Evolutionary conservation across 2,888 invertebrate species (phyloP), one percentile per base, ranked within the genome.

Genomic region (Polyommatus icarus): DNA sequence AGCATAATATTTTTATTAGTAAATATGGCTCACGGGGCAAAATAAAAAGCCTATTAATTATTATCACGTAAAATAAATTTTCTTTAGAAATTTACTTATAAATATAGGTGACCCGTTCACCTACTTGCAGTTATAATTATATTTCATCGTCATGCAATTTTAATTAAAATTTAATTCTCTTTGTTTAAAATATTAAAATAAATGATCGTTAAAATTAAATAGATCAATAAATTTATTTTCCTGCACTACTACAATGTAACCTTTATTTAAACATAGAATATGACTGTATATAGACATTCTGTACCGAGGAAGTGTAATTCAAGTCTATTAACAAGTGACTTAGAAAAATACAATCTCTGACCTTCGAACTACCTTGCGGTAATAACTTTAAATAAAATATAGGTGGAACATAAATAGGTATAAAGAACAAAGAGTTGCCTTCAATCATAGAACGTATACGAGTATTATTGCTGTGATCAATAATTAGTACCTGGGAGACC

Each of bases 321-420:
- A 72, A 72, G 67, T 67, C 67, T 67, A 67, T 67, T 67, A 24
- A 73, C 73, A 73, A 40, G 20, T 75, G 75, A 20, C 36, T 36
- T 40, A 50, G 75, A 75, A 75, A 75, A 75, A 75, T 75, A 75
- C 75, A 75, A 75, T 75, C 75, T 24, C 75, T 10, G 46, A 75
- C 75, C 75, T 75, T 75, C 75, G 54, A 73, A 46, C 73, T 40
- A 75, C 54, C 54, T 46, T 20, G 75, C 75, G 75, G 29, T 75
- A 75, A 50, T 75, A 18, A 54, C 18, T 75, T 18, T 50, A 75
- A 46, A 50, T 54, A 50, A 12, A 75, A 75, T 75, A 75, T 24
- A 20, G 8, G 18, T 54, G 46, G 46, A 73, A 20, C 46, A 24
- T 20, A 12, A n/a, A 72, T 40, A 40, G 10, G 8, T n/a, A 73